Percentiles rank a stretch among this genome's conserved stretches.
These are phyloP conservation scores for Tiliacea aurago DNA, from an alignment of 2,888 invertebrate genomes.

Conservation along the genomic window DNA sequence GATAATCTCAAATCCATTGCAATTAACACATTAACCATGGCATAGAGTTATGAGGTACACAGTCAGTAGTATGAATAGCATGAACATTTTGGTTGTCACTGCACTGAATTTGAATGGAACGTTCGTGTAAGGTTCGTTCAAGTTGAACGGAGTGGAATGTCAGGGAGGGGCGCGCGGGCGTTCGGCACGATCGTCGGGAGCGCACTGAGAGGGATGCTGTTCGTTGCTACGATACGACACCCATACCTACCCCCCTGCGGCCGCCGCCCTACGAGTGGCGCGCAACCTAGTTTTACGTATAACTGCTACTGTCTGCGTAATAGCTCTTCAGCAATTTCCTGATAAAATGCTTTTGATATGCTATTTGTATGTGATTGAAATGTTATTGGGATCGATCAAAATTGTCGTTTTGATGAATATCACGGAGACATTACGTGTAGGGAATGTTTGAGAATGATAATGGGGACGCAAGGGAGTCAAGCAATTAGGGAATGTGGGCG, in stretches of 20 bases:
- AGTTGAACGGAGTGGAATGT: constrained; percentile 56
- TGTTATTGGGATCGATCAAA: constrained; percentile 60
- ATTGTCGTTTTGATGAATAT: constrained; percentile 46
- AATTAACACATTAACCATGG: constrained; percentile 76
- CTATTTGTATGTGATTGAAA: constrained; percentile 74
- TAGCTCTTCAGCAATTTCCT: constrained; percentile 88
- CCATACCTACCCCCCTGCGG: constrained; percentile 81
- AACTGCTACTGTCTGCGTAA: constrained; percentile 86
- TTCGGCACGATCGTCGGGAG: constrained; percentile 75
- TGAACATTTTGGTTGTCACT: constrained; percentile 82
- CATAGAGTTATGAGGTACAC: constrained; percentile 88
- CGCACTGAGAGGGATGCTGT: constrained; percentile 89
- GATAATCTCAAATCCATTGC: constrained; percentile 79
- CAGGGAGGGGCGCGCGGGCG: constrained; percentile 74
- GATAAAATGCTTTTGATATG: constrained; percentile 83
- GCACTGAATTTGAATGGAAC: constrained; percentile 70
- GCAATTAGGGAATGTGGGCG: constrained; percentile 19
- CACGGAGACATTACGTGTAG: constrained; percentile 32
- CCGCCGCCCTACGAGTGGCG: constrained; percentile 85
- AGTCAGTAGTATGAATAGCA: constrained; percentile 85
- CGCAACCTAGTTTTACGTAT: constrained; percentile 89
- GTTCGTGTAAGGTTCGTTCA: constrained; percentile 61
- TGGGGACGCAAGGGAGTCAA: constrained; percentile 22
- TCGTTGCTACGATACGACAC: constrained; percentile 88
- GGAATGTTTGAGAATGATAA: constrained; percentile 33